Base-by-base conservation (phyloP, 2,113 vertebrate genomes). In the Catharus bicknelli region DNA sequence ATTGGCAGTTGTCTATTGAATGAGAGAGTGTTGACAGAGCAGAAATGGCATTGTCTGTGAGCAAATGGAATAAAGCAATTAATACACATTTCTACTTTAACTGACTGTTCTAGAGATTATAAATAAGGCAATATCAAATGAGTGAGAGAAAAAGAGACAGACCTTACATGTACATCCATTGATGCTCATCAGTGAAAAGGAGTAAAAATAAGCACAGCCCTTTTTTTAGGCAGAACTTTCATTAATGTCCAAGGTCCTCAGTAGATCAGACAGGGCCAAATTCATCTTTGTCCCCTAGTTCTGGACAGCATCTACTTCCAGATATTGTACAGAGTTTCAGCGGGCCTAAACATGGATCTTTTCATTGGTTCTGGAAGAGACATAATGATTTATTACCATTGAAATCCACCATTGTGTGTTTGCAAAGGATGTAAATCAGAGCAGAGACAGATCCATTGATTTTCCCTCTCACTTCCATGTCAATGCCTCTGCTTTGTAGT, bases 61-160 rank as follows among this genome's bases (percentile, higher is more conserved):
- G 76, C 45, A 96, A 95, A 95, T 58, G 42, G 48, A 92, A 73
- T 81, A 85, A 94, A 95, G 32, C 9, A 86, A 95, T 95, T 94
- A 80, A 94, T 92, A 91, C 51, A 47, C 62, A 75, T 91, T 90
- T 95, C 61, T 83, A 76, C 51, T 91, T 83, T 67, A 89, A 81
- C 36, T 92, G 83, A 76, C 66, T 87, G 38, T 68, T 47, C 27
- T 74, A 95, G 34, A 34, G 29, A 80, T 69, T 67, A 47, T 26
- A 57, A 86, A 74, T 58, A 88, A 73, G 25, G 18, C n/a, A 54
- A 61, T 66, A 84, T 77, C 82, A 95, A 93, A 40, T 68, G 63
- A 92, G 38, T 91, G 25, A 42, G 66, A 67, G 45, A 27, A 78
- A 83, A 89, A 90, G 77, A 77, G 57, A 17, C 32, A 51, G 13